These are phyloP conservation scores for Actinopyga echinites DNA, from an alignment of 53 echinoderm and acorn worm genomes.

Conservation along the genomic window DNA sequence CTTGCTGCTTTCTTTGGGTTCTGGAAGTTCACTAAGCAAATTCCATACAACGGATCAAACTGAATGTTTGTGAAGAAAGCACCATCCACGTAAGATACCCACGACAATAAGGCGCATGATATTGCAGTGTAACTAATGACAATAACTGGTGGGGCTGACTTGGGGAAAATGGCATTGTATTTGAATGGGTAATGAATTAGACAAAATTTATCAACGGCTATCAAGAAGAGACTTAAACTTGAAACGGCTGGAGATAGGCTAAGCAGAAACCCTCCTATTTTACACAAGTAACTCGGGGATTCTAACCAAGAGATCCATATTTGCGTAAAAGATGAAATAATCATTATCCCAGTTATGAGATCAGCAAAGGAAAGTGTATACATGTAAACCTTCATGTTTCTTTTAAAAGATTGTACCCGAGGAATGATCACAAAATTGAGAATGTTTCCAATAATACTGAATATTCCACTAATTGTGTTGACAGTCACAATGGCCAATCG, in stretches of 20 bases:
- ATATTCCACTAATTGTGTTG: neutral
- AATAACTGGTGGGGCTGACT: neutral
- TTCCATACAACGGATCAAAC: neutral
- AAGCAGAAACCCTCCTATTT: neutral
- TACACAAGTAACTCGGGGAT: neutral
- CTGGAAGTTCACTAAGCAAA: neutral
- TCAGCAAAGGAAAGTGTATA: neutral
- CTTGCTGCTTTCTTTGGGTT: neutral
- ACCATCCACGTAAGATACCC: neutral
- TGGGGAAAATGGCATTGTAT: neutral
- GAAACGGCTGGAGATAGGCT: neutral
- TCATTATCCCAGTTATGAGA: neutral
- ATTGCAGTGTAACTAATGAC: neutral
- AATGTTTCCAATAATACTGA: neutral
- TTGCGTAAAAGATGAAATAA: neutral
- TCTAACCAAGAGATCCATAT: neutral
- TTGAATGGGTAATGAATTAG: neutral
- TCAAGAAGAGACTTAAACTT: neutral
- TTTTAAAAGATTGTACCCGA: conserved; percentile 1
- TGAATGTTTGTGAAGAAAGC: neutral
- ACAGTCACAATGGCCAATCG: no score
- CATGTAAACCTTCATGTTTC: conserved; percentile 21
- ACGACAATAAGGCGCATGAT: neutral
- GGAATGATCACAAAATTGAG: neutral
- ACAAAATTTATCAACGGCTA: conserved; percentile 22